phyloP scores from a whole-genome alignment of 2,888 invertebrate genomes.

The Apamea sordens region DNA sequence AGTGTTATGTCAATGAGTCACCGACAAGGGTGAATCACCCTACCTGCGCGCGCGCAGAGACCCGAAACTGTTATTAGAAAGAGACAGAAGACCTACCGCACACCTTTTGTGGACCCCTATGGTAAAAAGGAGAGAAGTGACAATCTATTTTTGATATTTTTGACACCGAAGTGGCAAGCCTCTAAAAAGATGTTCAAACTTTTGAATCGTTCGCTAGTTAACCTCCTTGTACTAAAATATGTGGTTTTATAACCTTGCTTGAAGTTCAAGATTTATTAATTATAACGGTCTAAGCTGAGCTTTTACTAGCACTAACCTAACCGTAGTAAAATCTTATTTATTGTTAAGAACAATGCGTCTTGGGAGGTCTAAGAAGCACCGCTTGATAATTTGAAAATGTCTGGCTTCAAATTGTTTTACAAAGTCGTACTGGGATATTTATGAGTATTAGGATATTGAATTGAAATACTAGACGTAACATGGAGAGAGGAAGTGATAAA shows the following conservation, averaged over 20 bases:
- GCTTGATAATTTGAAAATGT: conserved; percentile 56
- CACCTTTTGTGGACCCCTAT: conserved; percentile 71
- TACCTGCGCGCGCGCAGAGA: conserved; percentile 72
- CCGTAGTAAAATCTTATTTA: conserved; percentile 40
- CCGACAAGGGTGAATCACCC: conserved; percentile 70
- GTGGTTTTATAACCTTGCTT: conserved; percentile 9
- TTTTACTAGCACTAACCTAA: conserved; percentile 51
- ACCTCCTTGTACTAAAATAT: conserved; percentile 12
- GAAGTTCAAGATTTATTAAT: conserved; percentile 30
- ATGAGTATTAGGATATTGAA: conserved; percentile 46
- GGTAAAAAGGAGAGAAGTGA: conserved; percentile 62
- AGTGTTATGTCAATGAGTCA: conserved; percentile 62
- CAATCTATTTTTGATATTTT: conserved; percentile 67
- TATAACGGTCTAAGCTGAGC: conserved; percentile 36
- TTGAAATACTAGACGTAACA: conserved; percentile 37
- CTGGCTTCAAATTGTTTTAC: conserved; percentile 53
- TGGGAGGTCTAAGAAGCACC: conserved; percentile 58
- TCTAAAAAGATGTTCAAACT: conserved; percentile 54
- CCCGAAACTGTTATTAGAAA: conserved; percentile 65
- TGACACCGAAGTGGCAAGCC: conserved; percentile 61
- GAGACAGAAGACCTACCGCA: conserved; percentile 68
- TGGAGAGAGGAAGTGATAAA: conserved; percentile 38
- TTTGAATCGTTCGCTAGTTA: conserved; percentile 30
- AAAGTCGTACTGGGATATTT: conserved; percentile 36
- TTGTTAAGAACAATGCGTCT: conserved; percentile 48